phyloP scores from a whole-genome alignment of 2,888 invertebrate genomes.

The Syrphus vitripennis region DNA sequence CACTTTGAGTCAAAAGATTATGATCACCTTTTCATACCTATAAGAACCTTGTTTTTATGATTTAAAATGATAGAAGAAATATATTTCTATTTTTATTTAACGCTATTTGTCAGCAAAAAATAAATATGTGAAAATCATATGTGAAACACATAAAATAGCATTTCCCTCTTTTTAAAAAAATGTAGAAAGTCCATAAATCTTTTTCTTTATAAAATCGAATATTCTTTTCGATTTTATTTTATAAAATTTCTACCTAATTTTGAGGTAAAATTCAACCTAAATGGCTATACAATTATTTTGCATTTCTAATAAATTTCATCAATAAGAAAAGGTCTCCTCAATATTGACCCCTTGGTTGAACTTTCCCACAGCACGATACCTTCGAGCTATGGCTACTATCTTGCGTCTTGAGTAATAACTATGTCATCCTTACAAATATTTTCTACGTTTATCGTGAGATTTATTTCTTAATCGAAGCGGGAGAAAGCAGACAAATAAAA shows the following conservation, averaged over 20 bases:
- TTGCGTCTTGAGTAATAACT: too few species aligned
- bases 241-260: conserved; percentile 28
- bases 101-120: too few species aligned
- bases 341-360: conserved; percentile 12
- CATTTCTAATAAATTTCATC: conserved; percentile 55
- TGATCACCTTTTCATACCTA: too few species aligned
- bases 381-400: too few species aligned
- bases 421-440: too few species aligned
- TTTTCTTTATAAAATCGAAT: background rate
- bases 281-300: conserved; percentile 46
- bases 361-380: conserved; percentile 45
- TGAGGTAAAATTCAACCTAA: conserved; percentile 40
- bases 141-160: too few species aligned
- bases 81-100: too few species aligned
- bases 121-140: too few species aligned
- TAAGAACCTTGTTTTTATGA: too few species aligned
- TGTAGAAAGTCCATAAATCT: background rate
- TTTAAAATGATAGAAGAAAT: too few species aligned
- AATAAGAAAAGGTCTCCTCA: conserved; percentile 17
- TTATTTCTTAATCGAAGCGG: conserved; percentile 7
- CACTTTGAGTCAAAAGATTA: too few species aligned
- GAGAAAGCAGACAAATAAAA: too few species aligned
- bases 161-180: background rate
- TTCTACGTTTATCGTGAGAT: conserved; percentile 4
- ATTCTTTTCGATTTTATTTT: background rate